A percentile compares a stretch with the other conserved stretches of the same genome.
Conservation (phyloP, 1,140 invertebrate species). For the Melanaphis sacchari region DNA sequence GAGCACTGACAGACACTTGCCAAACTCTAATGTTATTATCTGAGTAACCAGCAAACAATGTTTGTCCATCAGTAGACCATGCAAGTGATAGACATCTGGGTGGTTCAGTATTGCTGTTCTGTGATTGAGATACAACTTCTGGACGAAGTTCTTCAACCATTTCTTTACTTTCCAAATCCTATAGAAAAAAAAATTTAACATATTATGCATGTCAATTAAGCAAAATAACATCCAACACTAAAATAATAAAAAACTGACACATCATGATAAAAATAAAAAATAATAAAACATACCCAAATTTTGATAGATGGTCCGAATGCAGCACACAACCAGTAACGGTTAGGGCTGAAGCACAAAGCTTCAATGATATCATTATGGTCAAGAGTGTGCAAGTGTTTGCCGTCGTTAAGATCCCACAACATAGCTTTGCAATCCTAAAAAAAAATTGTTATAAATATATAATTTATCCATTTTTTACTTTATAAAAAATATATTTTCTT, state of each 20-base stretch:
- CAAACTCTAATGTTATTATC: conserved; percentile 98
- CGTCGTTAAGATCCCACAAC: conserved; percentile 99
- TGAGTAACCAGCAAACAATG: conserved; percentile 98
- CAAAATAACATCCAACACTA: conserved; percentile 61
- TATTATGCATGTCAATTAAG: conserved; percentile 62
- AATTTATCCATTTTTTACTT: background rate
- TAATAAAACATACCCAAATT: conserved; percentile 81
- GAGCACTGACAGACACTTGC: conserved; percentile 89
- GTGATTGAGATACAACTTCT: conserved; percentile 78
- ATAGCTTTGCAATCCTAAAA: conserved; percentile 95
- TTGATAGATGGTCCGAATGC: conserved; percentile 99
- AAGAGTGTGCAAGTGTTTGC: conserved; percentile 98
- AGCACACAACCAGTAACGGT: conserved; percentile 99
- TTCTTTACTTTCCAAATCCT: conserved; percentile 99
- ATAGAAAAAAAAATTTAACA: conserved; percentile 60
- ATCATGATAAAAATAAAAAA: background rate
- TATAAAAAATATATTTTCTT: background rate
- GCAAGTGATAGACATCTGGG: conserved; percentile 97
- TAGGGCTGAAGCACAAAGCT: conserved; percentile 97
- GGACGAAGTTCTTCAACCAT: conserved; percentile 98
- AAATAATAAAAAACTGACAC: background rate
- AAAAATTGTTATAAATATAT: background rate
- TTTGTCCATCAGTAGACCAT: conserved; percentile 99
- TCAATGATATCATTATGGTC: conserved; percentile 99
- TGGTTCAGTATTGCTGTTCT: conserved; percentile 82